Evolutionary conservation across 2,888 invertebrate genomes (phyloP).

Genomic region (Harpagoxenus sublaevis): DNA sequence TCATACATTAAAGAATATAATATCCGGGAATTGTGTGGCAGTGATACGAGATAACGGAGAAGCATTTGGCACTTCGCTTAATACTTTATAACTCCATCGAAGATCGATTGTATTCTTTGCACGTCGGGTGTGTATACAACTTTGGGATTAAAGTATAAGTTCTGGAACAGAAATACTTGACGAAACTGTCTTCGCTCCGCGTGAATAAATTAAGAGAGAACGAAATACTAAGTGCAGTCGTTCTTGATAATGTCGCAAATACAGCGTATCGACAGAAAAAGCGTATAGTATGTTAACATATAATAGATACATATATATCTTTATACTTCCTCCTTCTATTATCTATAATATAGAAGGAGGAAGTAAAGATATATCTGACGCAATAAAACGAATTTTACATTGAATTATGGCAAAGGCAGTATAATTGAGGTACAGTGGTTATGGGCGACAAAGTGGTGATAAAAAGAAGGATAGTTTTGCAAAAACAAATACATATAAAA

Average conservation of each 20-base stretch:
- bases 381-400: background rate
- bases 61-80: background rate
- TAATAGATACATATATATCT: too few relatives aligned
- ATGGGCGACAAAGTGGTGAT: too few relatives aligned
- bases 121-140: background rate
- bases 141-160: constrained; percentile 24
- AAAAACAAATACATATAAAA: too few relatives aligned
- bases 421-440: too few relatives aligned
- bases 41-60: constrained; percentile 30
- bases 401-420: too few relatives aligned
- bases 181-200: background rate
- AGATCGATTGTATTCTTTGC: constrained; percentile 44
- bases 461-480: too few relatives aligned
- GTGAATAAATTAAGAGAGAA: constrained; percentile 25
- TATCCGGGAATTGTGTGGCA: background rate
- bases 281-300: too few relatives aligned
- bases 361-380: background rate
- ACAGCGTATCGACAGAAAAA: background rate
- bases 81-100: constrained; percentile 2
- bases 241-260: background rate
- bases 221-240: background rate
- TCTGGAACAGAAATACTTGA: constrained; percentile 7
- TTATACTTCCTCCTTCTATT: background rate
- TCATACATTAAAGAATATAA: constrained; percentile 33
- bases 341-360: background rate